Conservation (phyloP, 2,888 invertebrate genomes). For the Trimorus sp. region DNA sequence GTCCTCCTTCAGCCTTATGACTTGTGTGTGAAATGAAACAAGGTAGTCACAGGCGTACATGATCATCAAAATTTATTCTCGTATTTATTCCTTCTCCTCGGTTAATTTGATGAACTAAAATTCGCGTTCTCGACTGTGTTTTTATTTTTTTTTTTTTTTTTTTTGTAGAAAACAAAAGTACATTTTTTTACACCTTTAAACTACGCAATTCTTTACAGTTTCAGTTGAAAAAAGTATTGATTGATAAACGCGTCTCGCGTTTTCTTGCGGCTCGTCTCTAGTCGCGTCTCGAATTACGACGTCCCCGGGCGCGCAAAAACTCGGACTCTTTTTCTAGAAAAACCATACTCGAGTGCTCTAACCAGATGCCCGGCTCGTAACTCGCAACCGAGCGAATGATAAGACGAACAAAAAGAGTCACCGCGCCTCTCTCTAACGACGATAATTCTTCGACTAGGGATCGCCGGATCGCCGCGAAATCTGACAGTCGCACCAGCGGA, state of each 20-base stretch:
- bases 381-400: conserved; percentile 52
- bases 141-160: too few relatives aligned
- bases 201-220: conserved; percentile 60
- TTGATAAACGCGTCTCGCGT: conserved; percentile 47
- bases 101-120: too few relatives aligned
- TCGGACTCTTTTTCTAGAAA: conserved; percentile 61
- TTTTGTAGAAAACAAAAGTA: conserved; percentile 55
- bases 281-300: conserved; percentile 53
- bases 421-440: conserved; percentile 35
- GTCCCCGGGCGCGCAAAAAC: conserved; percentile 44
- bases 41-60: too few relatives aligned
- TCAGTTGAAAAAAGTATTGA: conserved; percentile 51
- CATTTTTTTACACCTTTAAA: conserved; percentile 47
- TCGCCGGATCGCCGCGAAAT: conserved; percentile 35
- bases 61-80: too few relatives aligned
- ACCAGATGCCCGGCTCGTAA: conserved; percentile 66
- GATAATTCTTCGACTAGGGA: conserved; percentile 41
- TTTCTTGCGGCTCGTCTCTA: conserved; percentile 44
- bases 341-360: conserved; percentile 64
- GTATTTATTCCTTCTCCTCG: too few relatives aligned
- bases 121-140: too few relatives aligned
- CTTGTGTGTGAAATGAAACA: too few relatives aligned
- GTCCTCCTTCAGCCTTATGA: too few relatives aligned
- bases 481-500: conserved; percentile 33
- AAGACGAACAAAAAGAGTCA: conserved; percentile 53